Evolutionary conservation across 2,113 vertebrate genomes (phyloP).

Genomic region (Mormyrus lacerda): DNA sequence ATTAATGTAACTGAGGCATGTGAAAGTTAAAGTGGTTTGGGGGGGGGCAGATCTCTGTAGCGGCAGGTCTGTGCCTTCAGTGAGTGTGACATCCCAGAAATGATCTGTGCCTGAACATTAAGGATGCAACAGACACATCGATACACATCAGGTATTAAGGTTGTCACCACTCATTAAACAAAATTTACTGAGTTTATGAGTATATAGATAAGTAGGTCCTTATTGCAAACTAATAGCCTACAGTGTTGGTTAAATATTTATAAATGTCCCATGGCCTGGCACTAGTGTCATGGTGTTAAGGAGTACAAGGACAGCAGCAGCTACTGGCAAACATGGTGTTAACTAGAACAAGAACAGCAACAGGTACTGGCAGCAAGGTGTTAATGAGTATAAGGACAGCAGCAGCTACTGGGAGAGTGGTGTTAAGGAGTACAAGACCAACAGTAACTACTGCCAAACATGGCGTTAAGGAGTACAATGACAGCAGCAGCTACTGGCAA

Average conservation of each 20-base stretch:
- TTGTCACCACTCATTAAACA: neutral
- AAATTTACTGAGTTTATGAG: neutral
- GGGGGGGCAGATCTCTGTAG: neutral
- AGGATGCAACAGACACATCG: too few species aligned
- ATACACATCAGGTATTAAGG: neutral
- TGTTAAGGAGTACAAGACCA: neutral
- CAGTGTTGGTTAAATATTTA: constrained; percentile 38
- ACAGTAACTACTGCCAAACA: neutral
- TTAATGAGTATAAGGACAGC: neutral
- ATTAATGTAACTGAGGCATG: neutral
- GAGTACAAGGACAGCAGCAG: constrained; percentile 33
- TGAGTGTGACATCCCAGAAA: neutral
- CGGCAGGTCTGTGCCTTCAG: neutral
- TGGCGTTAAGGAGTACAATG: constrained; percentile 43
- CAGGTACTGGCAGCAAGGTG: neutral
- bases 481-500: constrained; percentile 21
- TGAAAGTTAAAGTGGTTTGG: neutral
- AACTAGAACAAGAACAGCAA: neutral
- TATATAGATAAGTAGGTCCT: neutral
- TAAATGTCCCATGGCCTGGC: constrained; percentile 38
- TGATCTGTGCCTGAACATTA: neutral
- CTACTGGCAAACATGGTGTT: constrained; percentile 19
- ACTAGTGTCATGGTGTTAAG: constrained; percentile 40
- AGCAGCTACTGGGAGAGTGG: neutral
- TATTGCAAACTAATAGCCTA: constrained; percentile 18